Percentiles rank a stretch among this genome's conserved stretches.
phyloP scores from a whole-genome alignment of 2,888 invertebrate species.

The Craniophora ligustri region DNA sequence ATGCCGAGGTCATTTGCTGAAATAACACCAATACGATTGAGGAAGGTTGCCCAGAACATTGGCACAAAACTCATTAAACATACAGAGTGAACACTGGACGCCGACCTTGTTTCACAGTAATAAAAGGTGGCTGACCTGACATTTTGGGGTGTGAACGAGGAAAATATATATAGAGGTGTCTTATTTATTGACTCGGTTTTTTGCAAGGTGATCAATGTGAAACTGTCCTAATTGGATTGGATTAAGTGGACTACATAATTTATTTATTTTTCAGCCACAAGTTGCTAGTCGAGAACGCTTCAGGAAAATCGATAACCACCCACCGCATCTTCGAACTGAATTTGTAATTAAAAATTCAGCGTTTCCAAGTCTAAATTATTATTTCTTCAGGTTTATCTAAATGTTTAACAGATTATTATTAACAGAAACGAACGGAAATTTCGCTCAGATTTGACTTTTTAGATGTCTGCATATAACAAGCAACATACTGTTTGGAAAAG shows the following conservation, averaged over 20 bases:
- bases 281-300: background rate
- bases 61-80: slow-evolving; percentile 39
- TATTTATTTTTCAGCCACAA: background rate
- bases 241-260: slow-evolving; percentile 11
- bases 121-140: slow-evolving; percentile 49
- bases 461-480: slow-evolving; percentile 7
- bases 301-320: slow-evolving; percentile 28
- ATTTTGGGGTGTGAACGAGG: slow-evolving; percentile 39
- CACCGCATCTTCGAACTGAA: slow-evolving; percentile 10
- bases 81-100: slow-evolving; percentile 24
- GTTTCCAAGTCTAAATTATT: slow-evolving; percentile 11
- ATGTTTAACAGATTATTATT: slow-evolving; percentile 16
- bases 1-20: slow-evolving; percentile 48
- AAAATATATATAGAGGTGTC: slow-evolving; percentile 38
- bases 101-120: slow-evolving; percentile 43
- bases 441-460: slow-evolving; percentile 28
- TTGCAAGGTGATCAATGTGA: slow-evolving; percentile 27
- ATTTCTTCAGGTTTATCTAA: slow-evolving; percentile 23
- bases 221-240: slow-evolving; percentile 24
- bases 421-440: slow-evolving; percentile 28
- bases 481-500: slow-evolving; percentile 7
- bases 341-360: background rate
- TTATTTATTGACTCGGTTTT: slow-evolving; percentile 17
- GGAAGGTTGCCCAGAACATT: slow-evolving; percentile 36
- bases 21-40: slow-evolving; percentile 43